Percentiles rank a stretch among this genome's conserved stretches.
Evolutionary conservation across 1,140 invertebrate genomes (phyloP).

Genomic region (Battus philenor): DNA sequence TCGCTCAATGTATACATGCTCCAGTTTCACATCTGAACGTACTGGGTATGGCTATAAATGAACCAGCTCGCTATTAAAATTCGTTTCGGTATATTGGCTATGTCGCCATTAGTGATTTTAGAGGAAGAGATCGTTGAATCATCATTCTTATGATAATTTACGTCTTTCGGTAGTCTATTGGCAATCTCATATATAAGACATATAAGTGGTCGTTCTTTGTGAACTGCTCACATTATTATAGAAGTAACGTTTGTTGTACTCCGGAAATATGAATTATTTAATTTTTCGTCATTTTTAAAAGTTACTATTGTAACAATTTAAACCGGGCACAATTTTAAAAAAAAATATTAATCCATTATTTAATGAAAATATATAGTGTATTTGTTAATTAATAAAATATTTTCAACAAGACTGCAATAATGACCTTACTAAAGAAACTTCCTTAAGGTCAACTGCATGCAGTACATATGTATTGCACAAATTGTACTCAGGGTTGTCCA

Average conservation of each 20-base stretch:
- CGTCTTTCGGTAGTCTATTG: conserved; percentile 29
- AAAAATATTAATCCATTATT: too few species aligned
- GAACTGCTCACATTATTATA: too few species aligned
- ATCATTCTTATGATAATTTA: conserved; percentile 34
- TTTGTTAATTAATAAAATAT: not conserved
- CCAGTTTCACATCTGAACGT: conserved; percentile 56
- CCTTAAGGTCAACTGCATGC: conserved; percentile 40
- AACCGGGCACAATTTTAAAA: too few species aligned
- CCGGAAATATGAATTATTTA: too few species aligned
- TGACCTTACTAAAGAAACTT: conserved; percentile 44
- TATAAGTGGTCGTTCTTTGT: too few species aligned
- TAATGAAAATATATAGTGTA: too few species aligned
- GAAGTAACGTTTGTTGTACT: too few species aligned
- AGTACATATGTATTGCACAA: conserved; percentile 30
- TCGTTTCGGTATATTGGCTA: conserved; percentile 37
- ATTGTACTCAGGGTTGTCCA: conserved; percentile 50
- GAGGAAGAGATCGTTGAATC: conserved; percentile 44
- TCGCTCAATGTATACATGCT: conserved; percentile 42
- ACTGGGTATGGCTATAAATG: conserved; percentile 49
- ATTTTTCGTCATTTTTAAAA: too few species aligned
- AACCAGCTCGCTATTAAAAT: conserved; percentile 45
- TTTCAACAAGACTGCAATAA: conserved; percentile 15
- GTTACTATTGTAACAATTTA: too few species aligned
- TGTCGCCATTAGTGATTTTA: conserved; percentile 32
- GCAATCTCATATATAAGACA: too few species aligned